Evolutionary conservation across 2,888 invertebrate species (phyloP).

Genomic region (Drosophila vallismaia): DNA sequence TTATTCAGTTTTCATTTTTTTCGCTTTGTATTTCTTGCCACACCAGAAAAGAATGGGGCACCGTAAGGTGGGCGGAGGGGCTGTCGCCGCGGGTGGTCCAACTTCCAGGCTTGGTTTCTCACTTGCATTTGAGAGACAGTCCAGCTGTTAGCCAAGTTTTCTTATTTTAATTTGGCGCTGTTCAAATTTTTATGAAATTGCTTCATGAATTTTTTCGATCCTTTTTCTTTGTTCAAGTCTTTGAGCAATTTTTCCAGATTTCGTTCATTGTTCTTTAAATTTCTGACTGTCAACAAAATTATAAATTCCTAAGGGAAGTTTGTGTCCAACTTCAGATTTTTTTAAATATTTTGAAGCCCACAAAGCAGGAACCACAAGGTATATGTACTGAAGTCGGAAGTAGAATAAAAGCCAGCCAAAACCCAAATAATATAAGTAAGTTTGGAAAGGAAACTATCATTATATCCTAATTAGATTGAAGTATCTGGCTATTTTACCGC

Average conservation of each 20-base stretch:
- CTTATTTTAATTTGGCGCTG: slow-evolving; percentile 50
- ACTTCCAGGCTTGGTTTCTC: slow-evolving; percentile 10
- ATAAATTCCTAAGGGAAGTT: not conserved
- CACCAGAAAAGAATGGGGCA: slow-evolving; percentile 5
- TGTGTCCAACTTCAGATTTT: not conserved
- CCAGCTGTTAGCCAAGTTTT: slow-evolving; percentile 59
- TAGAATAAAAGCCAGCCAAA: not conserved
- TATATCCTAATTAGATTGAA: slow-evolving; percentile 77
- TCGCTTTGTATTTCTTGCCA: slow-evolving; percentile 7
- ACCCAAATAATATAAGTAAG: not conserved
- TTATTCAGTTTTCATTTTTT: slow-evolving; percentile 69
- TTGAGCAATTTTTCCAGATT: not conserved
- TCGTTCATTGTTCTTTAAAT: not conserved
- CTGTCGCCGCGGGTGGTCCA: slow-evolving; percentile 47
- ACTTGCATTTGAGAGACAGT: slow-evolving; percentile 36
- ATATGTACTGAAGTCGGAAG: not conserved
- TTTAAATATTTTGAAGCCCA: not conserved
- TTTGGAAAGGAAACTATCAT: slow-evolving; percentile 59
- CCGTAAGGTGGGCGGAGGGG: slow-evolving; percentile 7
- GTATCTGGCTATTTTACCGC: slow-evolving; percentile 70
- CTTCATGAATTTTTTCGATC: slow-evolving; percentile 32
- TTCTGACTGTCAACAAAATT: slow-evolving; percentile 1
- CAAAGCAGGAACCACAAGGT: not conserved
- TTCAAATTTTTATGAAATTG: slow-evolving; percentile 40
- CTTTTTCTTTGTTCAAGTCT: slow-evolving; percentile 6